Percentiles rank a stretch among this genome's conserved stretches.
phyloP scores from a whole-genome alignment of 2,113 vertebrate genomes.

The Notothenia rossii region DNA sequence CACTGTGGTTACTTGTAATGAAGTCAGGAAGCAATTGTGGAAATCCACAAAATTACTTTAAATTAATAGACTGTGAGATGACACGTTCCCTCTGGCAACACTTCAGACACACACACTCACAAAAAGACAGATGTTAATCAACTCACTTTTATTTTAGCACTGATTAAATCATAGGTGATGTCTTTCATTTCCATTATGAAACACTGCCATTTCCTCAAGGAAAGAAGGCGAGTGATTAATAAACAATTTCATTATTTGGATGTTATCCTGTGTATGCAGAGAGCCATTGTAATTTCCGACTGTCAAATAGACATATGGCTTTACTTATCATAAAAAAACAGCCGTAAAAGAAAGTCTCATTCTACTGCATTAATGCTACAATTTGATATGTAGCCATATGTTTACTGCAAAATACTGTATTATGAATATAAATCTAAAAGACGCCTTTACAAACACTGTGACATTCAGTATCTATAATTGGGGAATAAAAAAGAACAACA shows the following conservation, averaged over 20 bases:
- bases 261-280: constrained; percentile 7
- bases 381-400: constrained; percentile 40
- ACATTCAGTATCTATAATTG: constrained; percentile 9
- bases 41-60: constrained; percentile 3
- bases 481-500: constrained; percentile 5
- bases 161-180: constrained; percentile 17
- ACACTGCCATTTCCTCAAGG: neutral
- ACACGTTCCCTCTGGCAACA: constrained; percentile 7
- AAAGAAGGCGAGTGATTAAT: constrained; percentile 41
- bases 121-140: constrained; percentile 23
- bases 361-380: neutral
- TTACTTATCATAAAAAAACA: constrained; percentile 21
- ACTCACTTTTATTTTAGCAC: neutral
- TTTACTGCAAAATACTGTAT: neutral
- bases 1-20: neutral
- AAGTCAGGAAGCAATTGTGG: neutral
- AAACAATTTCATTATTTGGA: constrained; percentile 34
- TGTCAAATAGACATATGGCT: constrained; percentile 35
- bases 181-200: constrained; percentile 37
- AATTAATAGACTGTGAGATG: constrained; percentile 36
- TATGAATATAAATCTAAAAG: constrained; percentile 20
- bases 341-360: neutral
- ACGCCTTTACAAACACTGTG: neutral
- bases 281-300: constrained; percentile 17
- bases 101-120: constrained; percentile 14